phyloP scores from a whole-genome alignment of 2,113 vertebrate genomes.

The Sula dactylatra region DNA sequence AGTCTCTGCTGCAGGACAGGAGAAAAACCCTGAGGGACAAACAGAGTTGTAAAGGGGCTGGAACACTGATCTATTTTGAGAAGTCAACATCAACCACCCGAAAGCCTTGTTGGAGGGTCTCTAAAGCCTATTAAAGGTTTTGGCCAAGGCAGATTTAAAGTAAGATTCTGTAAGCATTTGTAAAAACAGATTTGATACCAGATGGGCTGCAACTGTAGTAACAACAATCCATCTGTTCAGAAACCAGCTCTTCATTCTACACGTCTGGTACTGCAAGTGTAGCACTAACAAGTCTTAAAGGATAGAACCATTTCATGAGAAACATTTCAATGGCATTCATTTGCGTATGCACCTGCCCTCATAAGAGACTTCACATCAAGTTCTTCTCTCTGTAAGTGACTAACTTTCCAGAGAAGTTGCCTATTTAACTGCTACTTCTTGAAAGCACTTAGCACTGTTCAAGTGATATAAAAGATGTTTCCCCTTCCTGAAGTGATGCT shows the following conservation, averaged over 20 bases:
- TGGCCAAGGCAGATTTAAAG: constrained; percentile 7
- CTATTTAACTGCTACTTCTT: not conserved
- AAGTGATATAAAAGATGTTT: not conserved
- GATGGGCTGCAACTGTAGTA: constrained; percentile 1
- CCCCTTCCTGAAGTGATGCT: not conserved
- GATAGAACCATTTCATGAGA: not conserved
- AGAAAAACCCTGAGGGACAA: not conserved
- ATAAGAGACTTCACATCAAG: not conserved
- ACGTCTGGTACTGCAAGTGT: accelerated
- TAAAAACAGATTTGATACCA: constrained; percentile 14
- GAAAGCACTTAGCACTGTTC: not conserved
- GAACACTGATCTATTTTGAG: not conserved
- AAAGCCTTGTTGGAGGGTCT: not conserved
- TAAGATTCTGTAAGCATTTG: constrained; percentile 4
- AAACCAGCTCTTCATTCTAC: not conserved
- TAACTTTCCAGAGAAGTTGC: not conserved
- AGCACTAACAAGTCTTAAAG: not conserved
- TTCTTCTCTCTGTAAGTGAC: not conserved
- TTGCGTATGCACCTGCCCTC: not conserved
- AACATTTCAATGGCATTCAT: not conserved
- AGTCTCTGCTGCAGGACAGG: not conserved
- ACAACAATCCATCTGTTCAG: constrained; percentile 4
- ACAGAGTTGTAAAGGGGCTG: not conserved
- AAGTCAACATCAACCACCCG: not conserved
- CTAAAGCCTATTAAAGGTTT: constrained; percentile 56